Evolutionary conservation across 2,113 vertebrate genomes (phyloP).

Genomic region (Delphinapterus leucas): DNA sequence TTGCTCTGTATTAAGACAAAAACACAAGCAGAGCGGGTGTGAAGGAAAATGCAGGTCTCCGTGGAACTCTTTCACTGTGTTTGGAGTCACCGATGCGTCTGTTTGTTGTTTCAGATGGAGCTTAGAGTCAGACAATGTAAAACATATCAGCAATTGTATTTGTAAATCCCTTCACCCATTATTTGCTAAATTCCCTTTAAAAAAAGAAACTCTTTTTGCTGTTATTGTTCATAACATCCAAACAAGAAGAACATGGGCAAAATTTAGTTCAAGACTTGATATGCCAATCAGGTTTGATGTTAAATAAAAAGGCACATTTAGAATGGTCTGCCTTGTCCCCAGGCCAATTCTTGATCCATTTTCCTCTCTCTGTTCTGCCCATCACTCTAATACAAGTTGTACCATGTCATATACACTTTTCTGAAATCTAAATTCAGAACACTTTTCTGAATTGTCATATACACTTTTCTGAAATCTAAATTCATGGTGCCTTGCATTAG

Average conservation of each 20-base stretch:
- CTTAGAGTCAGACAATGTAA: neutral
- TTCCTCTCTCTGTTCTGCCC: slow-evolving; percentile 58
- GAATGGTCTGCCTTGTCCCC: slow-evolving; percentile 56
- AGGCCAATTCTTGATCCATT: slow-evolving; percentile 50
- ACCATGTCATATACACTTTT: neutral
- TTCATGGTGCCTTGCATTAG: neutral
- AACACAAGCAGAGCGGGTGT: slow-evolving; percentile 20
- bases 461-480: slow-evolving; percentile 3
- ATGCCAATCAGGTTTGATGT: slow-evolving; percentile 48
- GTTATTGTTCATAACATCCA: neutral
- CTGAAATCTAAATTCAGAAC: slow-evolving; percentile 4
- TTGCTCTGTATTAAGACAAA: slow-evolving; percentile 49
- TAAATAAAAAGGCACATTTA: slow-evolving; percentile 68
- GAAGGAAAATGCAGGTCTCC: slow-evolving; percentile 42
- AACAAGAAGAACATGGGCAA: neutral
- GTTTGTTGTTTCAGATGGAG: slow-evolving; percentile 8
- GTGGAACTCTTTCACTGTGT: neutral
- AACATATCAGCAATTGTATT: neutral
- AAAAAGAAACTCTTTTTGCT: neutral
- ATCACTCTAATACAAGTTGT: neutral
- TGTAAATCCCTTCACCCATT: neutral
- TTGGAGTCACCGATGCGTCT: neutral
- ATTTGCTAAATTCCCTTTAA: neutral
- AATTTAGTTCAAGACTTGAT: slow-evolving; percentile 19
- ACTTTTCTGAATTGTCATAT: too few relatives aligned